Evolutionary conservation across 2,113 vertebrate species (phyloP), one percentile per base, ranked within the genome.

Genomic region (Chinchilla lanigera): DNA sequence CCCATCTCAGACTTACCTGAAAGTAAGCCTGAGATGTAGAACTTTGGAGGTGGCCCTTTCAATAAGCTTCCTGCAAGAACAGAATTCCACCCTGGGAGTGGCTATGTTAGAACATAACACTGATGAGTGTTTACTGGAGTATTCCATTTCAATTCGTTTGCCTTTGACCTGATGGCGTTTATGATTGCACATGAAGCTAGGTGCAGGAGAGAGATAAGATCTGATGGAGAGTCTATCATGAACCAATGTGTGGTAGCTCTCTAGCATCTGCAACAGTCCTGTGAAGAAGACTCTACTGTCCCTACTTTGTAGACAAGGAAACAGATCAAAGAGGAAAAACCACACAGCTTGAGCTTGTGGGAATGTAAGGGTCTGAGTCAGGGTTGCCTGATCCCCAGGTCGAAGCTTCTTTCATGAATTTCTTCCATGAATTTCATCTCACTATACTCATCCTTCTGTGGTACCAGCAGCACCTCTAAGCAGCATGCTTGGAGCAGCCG

Each of bases 181-280:
- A 56, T 93, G 61, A 58, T 33, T 35, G 30, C 13, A 5, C 50
- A 30, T 26, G 30, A 24, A 93, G 6, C 14, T 2, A 65, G 44
- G 63, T 8, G 5, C 14, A 93, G 47, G 30, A 63, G 5, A 17
- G 47, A 58, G 20, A 56, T 54, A 35, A 38, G 78, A 24, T 13
- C 9, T 6, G 4, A 20, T 8, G 22, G 73, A 75, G 1, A 54
- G 47, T n/a, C 54, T 38, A 3, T 58, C 26, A 19, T n/a, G 41
- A 78, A 5, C 24, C 11, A 2, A 1, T 3, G 6, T 52, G 73
- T n/a, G 9, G 5, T 11, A 28, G 44, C 12, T 60, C 17, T 52
- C 7, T 14, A 0, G 56, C 3, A 4, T 11, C 28, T 28, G 26
- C 3, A 9, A 1, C 2, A 1, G 7, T 3, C 41, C 41, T 28